Base-by-base conservation (phyloP, 2,888 invertebrate genomes). In the Thymelicus sylvestris region DNA sequence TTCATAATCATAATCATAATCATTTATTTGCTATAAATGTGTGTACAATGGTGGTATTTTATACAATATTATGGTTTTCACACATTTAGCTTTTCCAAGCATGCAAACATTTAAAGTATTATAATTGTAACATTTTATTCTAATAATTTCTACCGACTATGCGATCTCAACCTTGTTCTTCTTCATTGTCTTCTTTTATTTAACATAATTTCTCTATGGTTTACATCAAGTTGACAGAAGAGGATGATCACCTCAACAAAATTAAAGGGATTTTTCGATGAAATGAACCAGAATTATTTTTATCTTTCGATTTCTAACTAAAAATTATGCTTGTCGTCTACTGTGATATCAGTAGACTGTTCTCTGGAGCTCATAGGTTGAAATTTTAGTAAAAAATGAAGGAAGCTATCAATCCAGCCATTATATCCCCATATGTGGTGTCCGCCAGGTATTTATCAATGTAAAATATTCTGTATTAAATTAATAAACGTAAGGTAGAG, bases 361-460 rank as follows among this genome's bases (percentile, higher is more conserved):
- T 47, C 31, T 59, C 15, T 59, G 12, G 47, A 48, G n/a, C 15
- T 44, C 7, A 57, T 66, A 41, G 7, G 24, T 57, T 8, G 72
- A 87, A 88, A 85, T 86, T 84, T 75, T 75, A 77, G 81, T 83
- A 81, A 74, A 80, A 74, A 63, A 91, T 90, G 89, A 88, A 71
- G 72, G 86, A 83, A 19, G 78, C 85, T 52, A 87, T 91, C 69
- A 87, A 90, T 77, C 80, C 74, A 67, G 76, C 79, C 48, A 80
- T 91, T 57, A 79, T 79, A 63, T 88, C 92, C 12, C 87, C 90
- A 0, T 85, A 88, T 73, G 79, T 87, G 24, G 80, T 91, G 44
- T 75, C 88, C 55, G 87, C 83, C 62, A 85, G 86, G 92, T 91
- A 79, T 38, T 65, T 48, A 19, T 44, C 8, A 10, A 24, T 62